Base-by-base conservation (phyloP, 2,113 vertebrate species). In the Axis porcinus region DNA sequence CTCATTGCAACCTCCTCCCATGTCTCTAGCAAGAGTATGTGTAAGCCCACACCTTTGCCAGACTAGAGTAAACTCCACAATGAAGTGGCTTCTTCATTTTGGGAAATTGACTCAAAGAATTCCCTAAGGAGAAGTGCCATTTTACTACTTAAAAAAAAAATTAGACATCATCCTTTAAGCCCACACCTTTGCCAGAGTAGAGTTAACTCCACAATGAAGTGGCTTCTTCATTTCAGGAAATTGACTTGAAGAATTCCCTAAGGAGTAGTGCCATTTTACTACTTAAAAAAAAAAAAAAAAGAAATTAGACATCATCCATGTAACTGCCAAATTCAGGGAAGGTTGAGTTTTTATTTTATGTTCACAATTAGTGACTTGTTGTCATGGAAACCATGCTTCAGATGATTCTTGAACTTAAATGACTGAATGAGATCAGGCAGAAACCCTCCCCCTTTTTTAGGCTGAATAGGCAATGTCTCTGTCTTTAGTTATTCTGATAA, bases 291-390 rank as follows among this genome's bases (percentile, higher is more conserved):
- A 45, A 45, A 43, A 45, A 45, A 55, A 86, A 92, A 50, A 50
- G 43, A 86, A 92, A 78, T 36, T 43, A 95, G 78, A 78, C 57
- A 91, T 96, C 64, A 93, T 97, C 43, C 62, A 97, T 93, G 81
- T 98, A 97, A 97, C 97, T 97, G 97, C 97, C 98, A 98, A 97
- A 98, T 98, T 97, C 96, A 1, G 15, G 97, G 97, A 99, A 97
- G 98, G 97, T 98, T 99, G 98, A 98, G 98, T 99, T 99, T 95
- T 99, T 98, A 98, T 98, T 99, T 99, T 98, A 98, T 98, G 97
- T 97, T 98, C 28, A 95, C 98, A 99, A 99, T 99, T 99, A 99
- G 98, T 98, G 98, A 97, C 97, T 99, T 98, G 99, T 99, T 99
- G 99, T 97, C 98, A 98, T 99, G 98, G 99, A 98, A 99, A 99